phyloP scores from a whole-genome alignment of 2,113 vertebrate genomes.

The Cryptotis parvus region DNA sequence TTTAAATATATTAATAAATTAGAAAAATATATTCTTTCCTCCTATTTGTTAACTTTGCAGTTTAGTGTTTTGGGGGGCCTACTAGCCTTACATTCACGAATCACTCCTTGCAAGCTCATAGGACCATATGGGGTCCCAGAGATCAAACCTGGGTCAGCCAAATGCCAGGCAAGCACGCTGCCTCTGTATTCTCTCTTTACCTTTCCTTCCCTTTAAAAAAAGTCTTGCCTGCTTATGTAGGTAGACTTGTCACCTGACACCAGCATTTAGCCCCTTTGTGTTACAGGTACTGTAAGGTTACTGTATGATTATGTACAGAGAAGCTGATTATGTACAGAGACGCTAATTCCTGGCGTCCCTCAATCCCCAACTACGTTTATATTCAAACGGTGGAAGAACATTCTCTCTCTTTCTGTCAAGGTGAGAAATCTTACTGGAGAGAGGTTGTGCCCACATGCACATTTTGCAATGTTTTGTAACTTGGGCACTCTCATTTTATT shows the following conservation, averaged over 20 bases:
- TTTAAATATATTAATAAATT: slow-evolving; percentile 47
- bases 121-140: too few relatives aligned
- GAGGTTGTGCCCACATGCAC: not conserved
- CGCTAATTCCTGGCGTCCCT: not conserved
- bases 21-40: slow-evolving; percentile 36
- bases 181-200: not conserved
- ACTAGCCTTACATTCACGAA: too few relatives aligned
- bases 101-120: too few relatives aligned
- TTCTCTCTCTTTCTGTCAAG: too few relatives aligned
- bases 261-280: not conserved
- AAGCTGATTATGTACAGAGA: not conserved
- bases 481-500: not conserved
- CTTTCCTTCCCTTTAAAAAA: not conserved
- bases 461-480: slow-evolving; percentile 7
- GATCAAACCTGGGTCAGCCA: too few relatives aligned
- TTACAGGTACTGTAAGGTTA: not conserved
- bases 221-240: too few relatives aligned
- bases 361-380: not conserved
- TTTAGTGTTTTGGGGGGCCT: too few relatives aligned
- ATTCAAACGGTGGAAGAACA: not conserved
- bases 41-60: slow-evolving; percentile 14
- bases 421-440: too few relatives aligned
- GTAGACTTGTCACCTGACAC: too few relatives aligned
- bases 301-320: not conserved
- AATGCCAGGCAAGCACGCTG: too few relatives aligned